Evolutionary conservation across 2,888 invertebrate species (phyloP).

Genomic region (Caenorhabditis plicata): DNA sequence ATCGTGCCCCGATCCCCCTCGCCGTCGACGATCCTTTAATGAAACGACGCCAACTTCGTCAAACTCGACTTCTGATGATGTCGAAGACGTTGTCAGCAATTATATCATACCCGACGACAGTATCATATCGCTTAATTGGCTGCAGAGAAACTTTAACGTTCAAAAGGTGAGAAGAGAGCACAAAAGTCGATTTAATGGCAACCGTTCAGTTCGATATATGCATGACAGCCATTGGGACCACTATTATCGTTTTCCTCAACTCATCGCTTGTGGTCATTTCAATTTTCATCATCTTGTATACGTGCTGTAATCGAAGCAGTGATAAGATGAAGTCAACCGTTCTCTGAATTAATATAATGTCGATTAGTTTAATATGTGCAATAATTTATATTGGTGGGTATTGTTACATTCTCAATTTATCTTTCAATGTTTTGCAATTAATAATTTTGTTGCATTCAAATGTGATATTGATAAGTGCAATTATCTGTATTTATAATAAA

Average conservation of each 20-base stretch:
- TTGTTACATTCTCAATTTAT: no score
- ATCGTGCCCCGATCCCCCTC: conserved; percentile 58
- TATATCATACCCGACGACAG: conserved; percentile 39
- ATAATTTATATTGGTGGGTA: no score
- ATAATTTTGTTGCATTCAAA: no score
- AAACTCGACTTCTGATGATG: conserved; percentile 10
- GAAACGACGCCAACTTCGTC: conserved; percentile 1
- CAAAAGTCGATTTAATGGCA: neutral
- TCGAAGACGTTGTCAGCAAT: conserved; percentile 22
- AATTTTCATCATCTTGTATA: conserved; percentile 18
- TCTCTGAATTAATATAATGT: no score
- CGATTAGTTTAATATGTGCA: no score
- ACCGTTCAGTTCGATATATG: conserved; percentile 39
- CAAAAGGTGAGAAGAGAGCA: conserved; percentile 14
- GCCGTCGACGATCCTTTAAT: conserved; percentile 36
- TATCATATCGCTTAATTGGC: conserved; percentile 31
- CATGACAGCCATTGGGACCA: conserved; percentile 42
- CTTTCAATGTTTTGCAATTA: no score
- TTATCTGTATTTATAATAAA: no score
- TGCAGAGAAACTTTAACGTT: conserved; percentile 32
- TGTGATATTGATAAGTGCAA: no score
- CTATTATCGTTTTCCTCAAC: conserved; percentile 36
- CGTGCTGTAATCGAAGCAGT: conserved; percentile 24
- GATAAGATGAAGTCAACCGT: no score
- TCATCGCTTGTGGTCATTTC: conserved; percentile 19